phyloP scores from a whole-genome alignment of 64 coral and sea anemone species.

The Stichodactyla helianthus region DNA sequence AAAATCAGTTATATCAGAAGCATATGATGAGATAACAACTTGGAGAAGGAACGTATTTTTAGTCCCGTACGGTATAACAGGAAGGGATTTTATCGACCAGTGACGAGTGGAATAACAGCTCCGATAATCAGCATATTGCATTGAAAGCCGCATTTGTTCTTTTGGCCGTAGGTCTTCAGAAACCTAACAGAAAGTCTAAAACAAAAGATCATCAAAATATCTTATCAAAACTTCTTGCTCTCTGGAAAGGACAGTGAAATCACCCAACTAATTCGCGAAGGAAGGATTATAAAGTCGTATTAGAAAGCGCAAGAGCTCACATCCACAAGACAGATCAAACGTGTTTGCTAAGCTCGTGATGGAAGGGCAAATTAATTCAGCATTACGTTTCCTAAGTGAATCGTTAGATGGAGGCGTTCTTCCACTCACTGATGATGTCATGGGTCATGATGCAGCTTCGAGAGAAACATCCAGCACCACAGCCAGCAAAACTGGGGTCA shows the following conservation, averaged over 20 bases:
- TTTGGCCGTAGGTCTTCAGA: conserved; percentile 43
- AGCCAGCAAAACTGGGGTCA: background rate
- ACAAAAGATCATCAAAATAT: conserved; percentile 26
- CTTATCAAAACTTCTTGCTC: conserved; percentile 14
- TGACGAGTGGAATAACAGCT: conserved; percentile 54
- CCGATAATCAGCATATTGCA: conserved; percentile 47
- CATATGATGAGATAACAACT: background rate
- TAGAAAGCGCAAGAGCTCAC: conserved; percentile 6
- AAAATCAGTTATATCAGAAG: background rate
- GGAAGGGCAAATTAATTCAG: background rate
- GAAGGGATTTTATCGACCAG: conserved; percentile 53
- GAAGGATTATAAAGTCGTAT: conserved; percentile 39
- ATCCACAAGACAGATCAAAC: background rate
- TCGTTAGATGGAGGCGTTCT: background rate
- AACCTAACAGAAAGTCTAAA: conserved; percentile 35
- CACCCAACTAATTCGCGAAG: conserved; percentile 16
- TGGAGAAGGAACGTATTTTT: conserved; percentile 10
- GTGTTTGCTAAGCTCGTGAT: background rate
- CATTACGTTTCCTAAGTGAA: background rate
- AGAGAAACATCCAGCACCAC: background rate
- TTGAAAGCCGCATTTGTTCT: conserved; percentile 56
- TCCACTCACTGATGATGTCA: background rate
- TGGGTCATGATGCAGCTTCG: background rate
- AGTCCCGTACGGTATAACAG: conserved; percentile 48
- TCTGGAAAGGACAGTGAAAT: conserved; percentile 31